Evolutionary conservation across 2,113 vertebrate species (phyloP), one percentile per base, ranked within the genome.

Genomic region (Nicator chloris): DNA sequence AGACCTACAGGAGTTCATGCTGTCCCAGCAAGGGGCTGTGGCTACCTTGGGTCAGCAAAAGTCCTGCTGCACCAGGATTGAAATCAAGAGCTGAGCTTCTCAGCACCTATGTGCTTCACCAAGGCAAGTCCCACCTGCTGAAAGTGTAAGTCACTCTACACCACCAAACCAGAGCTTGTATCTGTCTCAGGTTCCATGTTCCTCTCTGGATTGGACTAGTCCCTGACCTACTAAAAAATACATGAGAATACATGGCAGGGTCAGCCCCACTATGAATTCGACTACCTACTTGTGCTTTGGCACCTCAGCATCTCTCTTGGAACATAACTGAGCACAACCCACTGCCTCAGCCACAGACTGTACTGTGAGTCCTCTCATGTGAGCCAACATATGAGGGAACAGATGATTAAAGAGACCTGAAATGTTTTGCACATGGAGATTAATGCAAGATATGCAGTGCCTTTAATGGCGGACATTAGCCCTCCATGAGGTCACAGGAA

Each of bases 241-340:
- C 15, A 28, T 6, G 35, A 75, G 16, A 50, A 47, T 27, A 64
- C 15, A 68, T 45, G 14, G 23, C 72, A 27, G 39, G 6, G 7
- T 68, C 31, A 86, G n/a, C 10, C n/a, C 14, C 71, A 26, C 33
- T 45, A 5, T 16, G 42, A 50, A 13, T 57, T 63, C n/a, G 47
- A 26, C 31, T 57, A 28, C 17, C 37, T n/a, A 17, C 42, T n/a
- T 59, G 7, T 26, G n/a, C 20, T 57, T 94, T 73, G 54, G 37
- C 21, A 76, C 6, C 35, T 78, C 54, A 81, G 19, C 39, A 53
- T 24, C 40, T 72, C 50, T 86, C 31, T 35, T 75, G 42, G 24
- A 57, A 80, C 0, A 0, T 31, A 69, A 26, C 21, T 37, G 28
- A n/a, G 15, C 44, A 60, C 15, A 72, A 60, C 21, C 11, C 45